Base-by-base conservation (phyloP, 2,797 vertebrate species). In the Protosalanx chinensis region DNA sequence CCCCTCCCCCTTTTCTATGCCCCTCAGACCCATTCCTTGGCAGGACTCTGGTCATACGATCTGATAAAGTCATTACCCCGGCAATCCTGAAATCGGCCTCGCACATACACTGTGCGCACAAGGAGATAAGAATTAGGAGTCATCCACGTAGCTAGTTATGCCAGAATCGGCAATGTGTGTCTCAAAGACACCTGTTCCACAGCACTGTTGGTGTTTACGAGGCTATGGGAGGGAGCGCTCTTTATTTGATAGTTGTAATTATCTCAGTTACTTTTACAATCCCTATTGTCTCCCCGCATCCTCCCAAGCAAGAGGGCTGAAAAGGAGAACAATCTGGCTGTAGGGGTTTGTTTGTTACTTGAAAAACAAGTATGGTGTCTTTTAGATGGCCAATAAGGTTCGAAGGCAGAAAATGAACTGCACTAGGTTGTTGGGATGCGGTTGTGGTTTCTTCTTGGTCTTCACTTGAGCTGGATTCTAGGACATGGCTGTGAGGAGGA, bases 1-100 rank as follows among this genome's bases (percentile, higher is more conserved):
- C 79, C 79, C 70, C 64, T 61, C 61, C 69, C 64, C 56, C 63
- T 68, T 1, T 37, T 37, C 71, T 79, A 59, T 72, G 86, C 83
- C 85, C 59, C 62, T 79, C 67, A 78, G 80, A 87, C 82, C 75
- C 68, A 64, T 59, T 79, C 77, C 82, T 78, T 83, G 79, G 79
- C 85, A 76, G 81, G 81, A 78, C 76, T 82, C 83, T 65, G 77
- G 71, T 59, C 80, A 77, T 86, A 79, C 57, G 71, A 78, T 81
- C 85, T 87, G 88, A 91, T 92, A 84, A 90, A 91, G 90, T 87
- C 88, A 88, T 92, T 89, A 90, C 78, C 84, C 79, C 72, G 57
- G 68, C 80, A 62, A 86, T 87, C 83, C 68, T 76, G 82, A 82
- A 88, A 88, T 76, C 76, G 79, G 56, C 79, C 84, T 83, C 82